Evolutionary conservation across 2,888 invertebrate genomes (phyloP).

Genomic region (Neuroscelio doddi): DNA sequence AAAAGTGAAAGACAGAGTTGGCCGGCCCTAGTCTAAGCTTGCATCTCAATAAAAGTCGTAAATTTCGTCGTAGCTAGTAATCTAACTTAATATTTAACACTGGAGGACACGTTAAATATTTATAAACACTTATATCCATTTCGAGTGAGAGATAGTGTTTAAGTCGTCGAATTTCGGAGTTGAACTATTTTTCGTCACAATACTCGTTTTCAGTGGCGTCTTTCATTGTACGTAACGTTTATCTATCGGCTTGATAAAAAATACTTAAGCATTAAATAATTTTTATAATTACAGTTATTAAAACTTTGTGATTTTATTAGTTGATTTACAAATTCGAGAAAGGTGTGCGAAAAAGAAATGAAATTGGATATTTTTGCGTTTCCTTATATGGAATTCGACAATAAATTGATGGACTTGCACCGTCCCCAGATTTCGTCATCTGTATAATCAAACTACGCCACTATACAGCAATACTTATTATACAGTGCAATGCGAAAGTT

Average conservation of each 20-base stretch:
- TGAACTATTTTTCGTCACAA: neutral
- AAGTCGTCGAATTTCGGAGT: neutral
- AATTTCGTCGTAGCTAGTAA: constrained; percentile 48
- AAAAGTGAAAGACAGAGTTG: too few relatives aligned
- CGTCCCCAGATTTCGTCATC: constrained; percentile 12
- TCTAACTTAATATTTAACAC: constrained; percentile 51
- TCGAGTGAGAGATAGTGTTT: constrained; percentile 7
- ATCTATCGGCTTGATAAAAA: neutral
- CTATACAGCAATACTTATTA: constrained; percentile 19
- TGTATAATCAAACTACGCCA: constrained; percentile 25
- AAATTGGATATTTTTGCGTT: neutral
- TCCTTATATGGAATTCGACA: constrained; percentile 14
- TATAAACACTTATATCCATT: constrained; percentile 20
- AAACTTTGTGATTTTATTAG: too few relatives aligned
- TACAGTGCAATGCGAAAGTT: constrained; percentile 35
- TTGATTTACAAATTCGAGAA: too few relatives aligned
- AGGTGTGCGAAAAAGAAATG: neutral
- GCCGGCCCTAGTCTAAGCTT: constrained; percentile 17
- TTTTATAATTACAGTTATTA: too few relatives aligned
- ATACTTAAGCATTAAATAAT: too few relatives aligned
- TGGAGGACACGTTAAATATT: constrained; percentile 37
- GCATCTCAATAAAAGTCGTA: constrained; percentile 32
- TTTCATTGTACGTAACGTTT: too few relatives aligned
- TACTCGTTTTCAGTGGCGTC: constrained; percentile 17
- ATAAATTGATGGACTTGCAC: constrained; percentile 7